Evolutionary conservation across 2,113 vertebrate genomes (phyloP), one percentile per base, ranked within the genome.

Genomic region (Festucalex cinctus): DNA sequence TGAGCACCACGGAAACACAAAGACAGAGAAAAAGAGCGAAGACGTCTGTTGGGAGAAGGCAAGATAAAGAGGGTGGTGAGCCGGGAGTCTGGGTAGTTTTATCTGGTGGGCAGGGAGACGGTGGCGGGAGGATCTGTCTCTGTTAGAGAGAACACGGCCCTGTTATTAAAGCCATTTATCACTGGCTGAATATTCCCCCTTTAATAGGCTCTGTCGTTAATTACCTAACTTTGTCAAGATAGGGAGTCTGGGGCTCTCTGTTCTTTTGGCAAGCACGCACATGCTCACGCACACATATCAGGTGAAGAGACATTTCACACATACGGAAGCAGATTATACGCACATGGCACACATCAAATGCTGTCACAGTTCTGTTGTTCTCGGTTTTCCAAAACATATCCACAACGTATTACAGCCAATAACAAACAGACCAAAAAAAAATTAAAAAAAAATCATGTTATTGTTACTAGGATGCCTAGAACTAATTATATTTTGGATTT

Each of bases 91-190:
- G 93, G 91, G 93, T 92, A 92, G 92, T 94, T 95, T 95, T 95
- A 95, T 98, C 95, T 96, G 94, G 91, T 91, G 93, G 93, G 93
- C 92, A 93, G 93, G 85, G 84, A 81, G 65, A 93, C 88, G 90
- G 83, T 91, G 83, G 92, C 93, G 92, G 93, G 92, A 91, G 94
- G 94, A 99, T 99, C 96, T 95, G 96, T 98, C 96, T 98, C 95
- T 94, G 95, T 94, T 97, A 95, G 91, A 91, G 92, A 87, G 92
- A 95, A 95, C 94, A 96, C 90, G 90, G 93, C 92, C 90, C 90
- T 91, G 95, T 99, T 99, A 98, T 98, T 99, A 98, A 99, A 99
- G 95, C 93, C 94, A 95, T 99, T 98, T 94, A 95, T 99, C 97
- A 99, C 94, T 86, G 87, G 93, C 94, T 96, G 96, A 98, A 98